These are phyloP conservation scores for Leptodactylus fuscus DNA, from an alignment of 2,113 vertebrate species.

Conservation along the genomic window DNA sequence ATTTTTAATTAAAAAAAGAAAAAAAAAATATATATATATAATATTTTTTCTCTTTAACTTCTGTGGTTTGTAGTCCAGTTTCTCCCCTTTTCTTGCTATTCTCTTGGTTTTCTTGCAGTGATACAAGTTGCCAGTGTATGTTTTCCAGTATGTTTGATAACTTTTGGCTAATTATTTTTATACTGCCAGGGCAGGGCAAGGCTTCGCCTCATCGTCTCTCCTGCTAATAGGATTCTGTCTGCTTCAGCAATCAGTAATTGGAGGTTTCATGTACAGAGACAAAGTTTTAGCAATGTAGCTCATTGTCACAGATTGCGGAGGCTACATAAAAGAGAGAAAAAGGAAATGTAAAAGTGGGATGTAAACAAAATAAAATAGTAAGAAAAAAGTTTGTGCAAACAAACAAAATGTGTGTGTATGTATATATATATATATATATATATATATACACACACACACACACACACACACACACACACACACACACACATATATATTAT, in stretches of 20 bases:
- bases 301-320: conserved; percentile 74
- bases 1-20: too few species aligned
- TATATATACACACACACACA: too few species aligned
- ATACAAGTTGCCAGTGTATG: conserved; percentile 62
- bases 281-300: conserved; percentile 74
- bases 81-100: background rate
- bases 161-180: conserved; percentile 87
- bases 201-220: conserved; percentile 78
- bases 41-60: too few species aligned
- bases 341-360: conserved; percentile 71
- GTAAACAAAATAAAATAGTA: background rate
- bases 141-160: conserved; percentile 79
- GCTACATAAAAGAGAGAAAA: conserved; percentile 68
- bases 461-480: too few species aligned
- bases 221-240: conserved; percentile 92
- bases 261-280: conserved; percentile 79
- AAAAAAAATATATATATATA: too few species aligned
- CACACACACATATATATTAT: too few species aligned
- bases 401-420: too few species aligned
- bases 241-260: conserved; percentile 91
- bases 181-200: conserved; percentile 81
- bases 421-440: too few species aligned
- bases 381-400: too few species aligned
- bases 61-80: too few species aligned
- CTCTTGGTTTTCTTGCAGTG: background rate